phyloP scores from a whole-genome alignment of 2,888 invertebrate genomes.

The Pyrgus malvae region DNA sequence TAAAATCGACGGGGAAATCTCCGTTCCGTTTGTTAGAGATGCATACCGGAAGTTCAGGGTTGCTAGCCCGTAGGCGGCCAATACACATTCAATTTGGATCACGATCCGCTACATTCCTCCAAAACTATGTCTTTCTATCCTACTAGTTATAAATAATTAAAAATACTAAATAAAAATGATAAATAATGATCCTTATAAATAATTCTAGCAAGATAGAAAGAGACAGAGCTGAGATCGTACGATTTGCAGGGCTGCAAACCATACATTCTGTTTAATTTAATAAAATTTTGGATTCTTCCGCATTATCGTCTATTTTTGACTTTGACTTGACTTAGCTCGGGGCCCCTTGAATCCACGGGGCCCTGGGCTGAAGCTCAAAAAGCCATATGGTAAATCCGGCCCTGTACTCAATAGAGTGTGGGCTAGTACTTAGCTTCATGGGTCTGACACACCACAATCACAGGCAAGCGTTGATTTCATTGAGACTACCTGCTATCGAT shows the following conservation, averaged over 20 bases:
- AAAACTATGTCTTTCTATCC: no score
- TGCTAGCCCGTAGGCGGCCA: neutral
- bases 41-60: neutral
- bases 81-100: neutral
- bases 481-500: no score
- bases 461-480: no score
- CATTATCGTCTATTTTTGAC: no score
- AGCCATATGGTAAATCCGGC: conserved; percentile 4
- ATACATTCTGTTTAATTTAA: neutral
- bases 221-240: no score
- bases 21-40: neutral
- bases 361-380: conserved; percentile 15
- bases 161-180: neutral
- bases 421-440: no score
- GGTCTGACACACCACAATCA: no score
- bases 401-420: no score
- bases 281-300: no score
- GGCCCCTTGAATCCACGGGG: conserved; percentile 4
- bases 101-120: neutral
- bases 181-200: no score
- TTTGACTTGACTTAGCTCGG: neutral
- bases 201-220: neutral
- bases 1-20: neutral
- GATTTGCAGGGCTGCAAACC: no score
- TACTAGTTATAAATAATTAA: neutral